These are phyloP conservation scores for Lepisosteus osseus DNA, from an alignment of 2,113 vertebrate species.

Conservation along the genomic window DNA sequence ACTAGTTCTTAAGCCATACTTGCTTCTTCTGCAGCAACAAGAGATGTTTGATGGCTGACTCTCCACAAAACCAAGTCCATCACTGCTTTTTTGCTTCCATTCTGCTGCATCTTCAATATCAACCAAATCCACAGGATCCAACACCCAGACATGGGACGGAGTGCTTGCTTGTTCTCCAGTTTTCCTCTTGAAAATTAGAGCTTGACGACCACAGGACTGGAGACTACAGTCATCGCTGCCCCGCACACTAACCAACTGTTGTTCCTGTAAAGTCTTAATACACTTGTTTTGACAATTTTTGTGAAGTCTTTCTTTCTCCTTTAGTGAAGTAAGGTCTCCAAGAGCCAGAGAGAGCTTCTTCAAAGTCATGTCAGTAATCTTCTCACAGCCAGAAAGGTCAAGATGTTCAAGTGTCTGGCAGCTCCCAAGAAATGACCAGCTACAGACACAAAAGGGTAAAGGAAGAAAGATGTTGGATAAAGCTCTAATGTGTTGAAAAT, in stretches of 20 bases:
- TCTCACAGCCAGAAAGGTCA: conserved; percentile 94
- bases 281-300: conserved; percentile 46
- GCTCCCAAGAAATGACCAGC: conserved; percentile 80
- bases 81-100: conserved; percentile 71
- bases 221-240: conserved; percentile 42
- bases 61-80: conserved; percentile 66
- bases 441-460: conserved; percentile 37
- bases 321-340: conserved; percentile 66
- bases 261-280: conserved; percentile 53
- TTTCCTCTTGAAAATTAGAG: conserved; percentile 58
- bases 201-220: conserved; percentile 44
- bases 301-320: conserved; percentile 39
- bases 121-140: conserved; percentile 77
- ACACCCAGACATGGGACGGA: conserved; percentile 72
- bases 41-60: conserved; percentile 45
- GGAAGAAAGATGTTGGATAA: not conserved
- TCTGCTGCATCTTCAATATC: conserved; percentile 94
- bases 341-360: conserved; percentile 83
- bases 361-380: conserved; percentile 83
- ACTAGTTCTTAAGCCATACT: conserved; percentile 79
- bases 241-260: conserved; percentile 56
- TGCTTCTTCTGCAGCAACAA: conserved; percentile 75
- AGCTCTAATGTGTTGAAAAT: not conserved
- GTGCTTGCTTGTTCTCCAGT: conserved; percentile 36
- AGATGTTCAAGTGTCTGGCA: conserved; percentile 81